Percentiles rank a stretch among this genome's conserved stretches.
Evolutionary conservation across 2,113 vertebrate genomes (phyloP).

Genomic region (Oryzias woworae): DNA sequence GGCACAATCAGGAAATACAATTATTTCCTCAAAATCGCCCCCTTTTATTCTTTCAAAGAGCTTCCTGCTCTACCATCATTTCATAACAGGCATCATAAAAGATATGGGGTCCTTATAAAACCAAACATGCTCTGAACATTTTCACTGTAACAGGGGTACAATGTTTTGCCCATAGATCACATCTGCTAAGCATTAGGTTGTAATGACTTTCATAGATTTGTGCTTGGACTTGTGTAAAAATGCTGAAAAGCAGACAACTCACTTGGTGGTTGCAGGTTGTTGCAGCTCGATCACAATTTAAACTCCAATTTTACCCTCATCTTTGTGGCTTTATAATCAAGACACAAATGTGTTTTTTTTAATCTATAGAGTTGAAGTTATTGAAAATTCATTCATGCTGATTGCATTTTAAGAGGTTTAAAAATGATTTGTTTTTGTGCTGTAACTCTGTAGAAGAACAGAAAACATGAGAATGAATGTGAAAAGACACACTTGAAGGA

Average conservation of each 20-base stretch:
- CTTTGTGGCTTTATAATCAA: not conserved
- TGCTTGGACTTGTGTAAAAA: constrained; percentile 40
- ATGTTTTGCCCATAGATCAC: constrained; percentile 30
- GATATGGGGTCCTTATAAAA: not conserved
- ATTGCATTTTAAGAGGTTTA: too few species aligned
- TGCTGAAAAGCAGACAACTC: constrained; percentile 18
- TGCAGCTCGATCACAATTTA: not conserved
- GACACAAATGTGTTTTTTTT: too few species aligned
- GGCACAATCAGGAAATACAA: constrained; percentile 1
- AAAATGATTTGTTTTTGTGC: too few species aligned
- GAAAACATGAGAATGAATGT: too few species aligned
- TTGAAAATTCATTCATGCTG: too few species aligned
- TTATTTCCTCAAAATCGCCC: constrained; percentile 13
- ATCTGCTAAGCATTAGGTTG: constrained; percentile 47
- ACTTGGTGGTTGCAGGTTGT: constrained; percentile 21
- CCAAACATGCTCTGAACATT: constrained; percentile 19
- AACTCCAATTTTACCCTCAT: not conserved
- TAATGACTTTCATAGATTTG: constrained; percentile 36
- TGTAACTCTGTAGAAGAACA: too few species aligned
- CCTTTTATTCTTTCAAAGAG: constrained; percentile 12
- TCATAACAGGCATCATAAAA: constrained; percentile 8
- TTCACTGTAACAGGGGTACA: constrained; percentile 5
- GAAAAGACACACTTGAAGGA: too few species aligned
- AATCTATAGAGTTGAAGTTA: too few species aligned
- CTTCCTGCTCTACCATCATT: constrained; percentile 12